Evolutionary conservation across 2,113 vertebrate species (phyloP).

Genomic region (Zosterops pallidus): DNA sequence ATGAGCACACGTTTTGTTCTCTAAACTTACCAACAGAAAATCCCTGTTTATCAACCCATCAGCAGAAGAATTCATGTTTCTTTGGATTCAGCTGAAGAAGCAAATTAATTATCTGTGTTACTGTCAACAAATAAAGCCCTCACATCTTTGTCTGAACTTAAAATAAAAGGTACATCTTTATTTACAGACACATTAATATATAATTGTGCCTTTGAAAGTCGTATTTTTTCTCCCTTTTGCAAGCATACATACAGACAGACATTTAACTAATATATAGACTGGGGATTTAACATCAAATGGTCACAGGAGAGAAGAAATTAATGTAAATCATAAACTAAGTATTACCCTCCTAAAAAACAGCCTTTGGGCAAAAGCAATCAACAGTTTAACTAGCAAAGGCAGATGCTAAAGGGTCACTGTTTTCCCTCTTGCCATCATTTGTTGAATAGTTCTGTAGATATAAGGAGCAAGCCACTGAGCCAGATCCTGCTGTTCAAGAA

Average conservation of each 20-base stretch:
- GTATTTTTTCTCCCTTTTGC: not conserved
- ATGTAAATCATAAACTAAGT: not conserved
- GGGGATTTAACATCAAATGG: not conserved
- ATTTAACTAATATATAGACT: not conserved
- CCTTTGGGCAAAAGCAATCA: not conserved
- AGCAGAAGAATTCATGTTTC: not conserved
- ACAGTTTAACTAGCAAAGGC: not conserved
- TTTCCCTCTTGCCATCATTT: not conserved
- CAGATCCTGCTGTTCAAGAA: slow-evolving; percentile 63
- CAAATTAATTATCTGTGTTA: not conserved
- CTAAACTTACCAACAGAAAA: not conserved
- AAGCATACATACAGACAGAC: not conserved
- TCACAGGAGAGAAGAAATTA: not conserved
- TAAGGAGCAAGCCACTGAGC: slow-evolving; percentile 34
- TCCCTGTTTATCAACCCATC: not conserved
- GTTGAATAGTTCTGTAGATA: not conserved
- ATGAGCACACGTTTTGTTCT: not conserved
- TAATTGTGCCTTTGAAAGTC: not conserved
- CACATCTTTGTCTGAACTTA: not conserved
- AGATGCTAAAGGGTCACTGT: not conserved
- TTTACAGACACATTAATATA: not conserved
- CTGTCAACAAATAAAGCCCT: not conserved
- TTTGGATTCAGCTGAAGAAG: not conserved
- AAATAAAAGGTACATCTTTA: not conserved
- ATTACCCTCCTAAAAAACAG: not conserved